Conservation (phyloP, 2,888 invertebrate genomes). For the Pollenia labialis region DNA sequence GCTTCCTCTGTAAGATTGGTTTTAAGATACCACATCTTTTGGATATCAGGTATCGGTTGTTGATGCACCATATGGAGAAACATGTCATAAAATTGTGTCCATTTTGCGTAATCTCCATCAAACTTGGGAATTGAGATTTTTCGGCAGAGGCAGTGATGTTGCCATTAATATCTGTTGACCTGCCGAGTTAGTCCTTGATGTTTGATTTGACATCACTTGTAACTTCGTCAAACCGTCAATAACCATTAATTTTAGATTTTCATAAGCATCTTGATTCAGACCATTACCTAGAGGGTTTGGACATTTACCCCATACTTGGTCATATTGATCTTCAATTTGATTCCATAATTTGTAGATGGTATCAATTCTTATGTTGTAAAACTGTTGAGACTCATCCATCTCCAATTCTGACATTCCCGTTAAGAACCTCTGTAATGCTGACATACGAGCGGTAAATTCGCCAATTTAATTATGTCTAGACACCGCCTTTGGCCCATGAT, state of each 20-base stretch:
- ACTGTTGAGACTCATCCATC: no score
- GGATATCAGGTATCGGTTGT: no score
- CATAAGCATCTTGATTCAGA: background rate
- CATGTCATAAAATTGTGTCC: no score
- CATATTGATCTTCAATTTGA: background rate
- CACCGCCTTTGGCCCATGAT: background rate
- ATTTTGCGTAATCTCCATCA: background rate
- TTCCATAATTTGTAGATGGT: background rate
- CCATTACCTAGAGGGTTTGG: conserved; percentile 3
- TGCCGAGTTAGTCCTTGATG: background rate
- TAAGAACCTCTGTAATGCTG: background rate
- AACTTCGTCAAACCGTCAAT: background rate
- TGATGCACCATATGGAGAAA: no score
- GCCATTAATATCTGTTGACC: conserved; percentile 4
- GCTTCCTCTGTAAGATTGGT: no score
- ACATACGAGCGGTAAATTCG: background rate
- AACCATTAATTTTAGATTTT: background rate
- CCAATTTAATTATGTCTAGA: background rate
- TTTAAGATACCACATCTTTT: no score
- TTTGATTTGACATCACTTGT: no score
- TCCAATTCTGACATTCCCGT: background rate
- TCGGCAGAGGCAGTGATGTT: conserved; percentile 16
- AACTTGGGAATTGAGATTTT: conserved; percentile 1
- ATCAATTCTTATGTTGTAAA: background rate
- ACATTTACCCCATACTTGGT: conserved; percentile 1